These are phyloP conservation scores for Rhinichthys klamathensis DNA, from an alignment of 2,113 vertebrate species.

Conservation along the genomic window DNA sequence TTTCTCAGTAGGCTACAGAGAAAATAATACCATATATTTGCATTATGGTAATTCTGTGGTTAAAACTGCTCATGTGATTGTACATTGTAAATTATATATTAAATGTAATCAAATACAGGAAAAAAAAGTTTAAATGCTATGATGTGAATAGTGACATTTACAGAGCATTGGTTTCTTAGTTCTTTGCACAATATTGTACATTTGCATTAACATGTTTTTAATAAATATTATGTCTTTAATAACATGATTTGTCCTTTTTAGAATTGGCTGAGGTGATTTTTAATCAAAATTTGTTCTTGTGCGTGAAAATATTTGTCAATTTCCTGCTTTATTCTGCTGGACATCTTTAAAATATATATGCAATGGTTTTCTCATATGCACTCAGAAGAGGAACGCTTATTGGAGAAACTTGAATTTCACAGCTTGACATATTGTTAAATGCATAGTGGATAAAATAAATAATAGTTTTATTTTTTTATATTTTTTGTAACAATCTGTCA, in stretches of 20 bases:
- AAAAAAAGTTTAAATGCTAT: slow-evolving; percentile 1
- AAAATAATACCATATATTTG: not conserved
- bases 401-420: not conserved
- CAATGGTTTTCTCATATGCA: not conserved
- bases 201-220: slow-evolving; percentile 13
- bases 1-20: not conserved
- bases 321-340: not conserved
- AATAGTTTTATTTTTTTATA: not conserved
- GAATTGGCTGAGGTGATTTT: not conserved
- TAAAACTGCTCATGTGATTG: not conserved
- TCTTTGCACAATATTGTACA: not conserved
- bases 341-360: not conserved
- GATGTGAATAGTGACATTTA: slow-evolving; percentile 26
- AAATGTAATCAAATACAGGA: not conserved
- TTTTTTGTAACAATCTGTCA: not conserved
- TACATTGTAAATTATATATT: not conserved
- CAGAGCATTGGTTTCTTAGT: not conserved
- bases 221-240: slow-evolving; percentile 4
- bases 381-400: not conserved
- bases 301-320: not conserved
- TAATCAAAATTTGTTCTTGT: not conserved
- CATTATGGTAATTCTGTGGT: not conserved
- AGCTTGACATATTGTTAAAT: not conserved
- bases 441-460: not conserved
- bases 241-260: not conserved